Evolutionary conservation across 2,113 vertebrate species (phyloP), one percentile per base, ranked within the genome.

Genomic region (Oreotrochilus melanogaster): DNA sequence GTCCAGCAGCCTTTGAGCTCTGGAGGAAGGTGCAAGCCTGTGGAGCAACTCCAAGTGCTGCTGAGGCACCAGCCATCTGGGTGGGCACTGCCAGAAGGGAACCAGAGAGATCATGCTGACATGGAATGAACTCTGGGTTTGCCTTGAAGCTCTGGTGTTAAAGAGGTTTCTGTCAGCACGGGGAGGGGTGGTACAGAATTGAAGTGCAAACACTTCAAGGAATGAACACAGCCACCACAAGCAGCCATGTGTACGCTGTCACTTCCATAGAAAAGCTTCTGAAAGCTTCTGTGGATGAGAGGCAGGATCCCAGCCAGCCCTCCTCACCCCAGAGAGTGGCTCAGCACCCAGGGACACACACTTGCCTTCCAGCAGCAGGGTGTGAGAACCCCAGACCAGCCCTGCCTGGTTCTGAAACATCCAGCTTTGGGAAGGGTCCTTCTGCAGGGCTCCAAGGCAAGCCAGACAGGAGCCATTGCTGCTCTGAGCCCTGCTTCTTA

Each of bases 31-130:
- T 2, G 15, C 18, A 31, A 24, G 24, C 33, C 39, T 23, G 39
- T 0, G 6, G 58, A 45, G 42, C 22, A 22, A 42, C 82, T 28
- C 12, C 12, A 3, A 3, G 1, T 3, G 27, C 5, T 27, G 73
- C 31, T 15, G 31, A 37, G 54, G 21, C 12, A 33, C 28, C 24
- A 35, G 51, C 39, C 18, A 42, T 65, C 6, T 1, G 13, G 15
- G 30, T 11, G 43, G 62, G 71, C 18, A 18, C 42, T 8, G 6
- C n/a, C 70, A 43, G 27, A 9, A 57, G 9, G 1, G 14, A 30
- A 27, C 10, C 60, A 37, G 24, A 78, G 27, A 37, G 16, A 18
- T 37, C 58, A 48, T 24, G 28, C 64, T 27, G 58, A 43, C 31
- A 28, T 1, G 1, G 9, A 35, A 75, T 6, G 54, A 85, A 42